phyloP scores from a whole-genome alignment of 2,888 invertebrate species.

The Carabus problematicus region DNA sequence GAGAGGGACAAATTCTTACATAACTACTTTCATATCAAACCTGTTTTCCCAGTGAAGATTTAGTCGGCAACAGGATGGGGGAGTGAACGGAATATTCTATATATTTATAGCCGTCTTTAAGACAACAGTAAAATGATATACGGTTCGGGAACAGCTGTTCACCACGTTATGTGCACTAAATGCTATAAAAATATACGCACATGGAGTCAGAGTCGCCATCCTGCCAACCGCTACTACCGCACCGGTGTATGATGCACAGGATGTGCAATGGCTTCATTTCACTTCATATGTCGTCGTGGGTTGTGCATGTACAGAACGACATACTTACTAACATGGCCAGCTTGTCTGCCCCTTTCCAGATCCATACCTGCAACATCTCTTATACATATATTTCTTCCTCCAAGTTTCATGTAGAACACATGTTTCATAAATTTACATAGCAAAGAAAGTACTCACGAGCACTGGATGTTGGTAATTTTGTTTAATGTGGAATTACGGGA shows the following conservation, averaged over 20 bases:
- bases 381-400: too few relatives aligned
- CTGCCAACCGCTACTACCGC: too few relatives aligned
- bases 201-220: slow-evolving; percentile 34
- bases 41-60: slow-evolving; percentile 44
- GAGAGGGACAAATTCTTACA: slow-evolving; percentile 37
- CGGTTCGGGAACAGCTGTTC: slow-evolving; percentile 52
- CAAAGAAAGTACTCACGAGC: too few relatives aligned
- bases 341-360: too few relatives aligned
- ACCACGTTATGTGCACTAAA: slow-evolving; percentile 46
- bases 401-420: too few relatives aligned
- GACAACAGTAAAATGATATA: slow-evolving; percentile 52
- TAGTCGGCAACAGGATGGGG: slow-evolving; percentile 37
- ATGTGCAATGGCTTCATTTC: slow-evolving; percentile 27
- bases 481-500: too few relatives aligned
- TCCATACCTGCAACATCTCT: too few relatives aligned
- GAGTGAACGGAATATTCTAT: slow-evolving; percentile 42
- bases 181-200: slow-evolving; percentile 52
- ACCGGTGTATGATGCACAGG: too few relatives aligned
- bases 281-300: not conserved
- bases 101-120: slow-evolving; percentile 54
- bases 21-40: slow-evolving; percentile 44
- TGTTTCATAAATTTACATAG: too few relatives aligned
- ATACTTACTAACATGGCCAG: too few relatives aligned
- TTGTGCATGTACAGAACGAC: too few relatives aligned
- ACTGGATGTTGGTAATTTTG: too few relatives aligned